Evolutionary conservation across 1,140 invertebrate species (phyloP), one percentile per base, ranked within the genome.

Genomic region (Drosophila arawakana): DNA sequence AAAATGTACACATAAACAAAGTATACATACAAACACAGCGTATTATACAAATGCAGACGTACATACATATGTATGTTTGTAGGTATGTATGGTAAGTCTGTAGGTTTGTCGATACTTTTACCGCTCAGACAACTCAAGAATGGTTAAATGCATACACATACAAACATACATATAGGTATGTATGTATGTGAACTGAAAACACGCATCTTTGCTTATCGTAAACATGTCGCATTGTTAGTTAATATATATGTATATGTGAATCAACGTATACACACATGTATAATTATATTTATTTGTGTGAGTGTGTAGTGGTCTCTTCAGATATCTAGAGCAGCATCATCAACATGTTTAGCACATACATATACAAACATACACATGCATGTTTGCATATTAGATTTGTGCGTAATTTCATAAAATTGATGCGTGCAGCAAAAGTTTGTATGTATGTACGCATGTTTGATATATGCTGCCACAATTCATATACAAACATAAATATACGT

Each of bases 281-380:
- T 57, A 39, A 37, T 8, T 62, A 18, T 55, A 44, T 62, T 34
- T 35, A 49, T 60, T 21, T 47, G 37, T 57, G 37, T 41, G 25
- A 30, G 25, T 30, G 25, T 30, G 25, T 30, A 30, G 25, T 30
- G 37, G 44, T 55, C 50, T 46, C 47, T 70, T 62, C 49, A 39
- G 18, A 57, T 62, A 63, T 71, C 41, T 63, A 50, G 60, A 63
- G 68, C 68, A 71, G 50, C 50, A 54, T 52, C 68, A 63, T 55
- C 59, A 69, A 41, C 35, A 44, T 58, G 54, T 41, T 46, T 50
- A 68, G 18, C 55, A 59, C 21, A 62, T 52, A 57, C 30, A 47
- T 62, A 43, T 25, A 37, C 30, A 39, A 50, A n/a, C 25, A 21
- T 65, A 55, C n/a, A 71, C 47, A 43, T 46, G 34, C 2, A 68